These are phyloP conservation scores for Furcula furcula DNA, from an alignment of 2,888 invertebrate genomes.

Conservation along the genomic window DNA sequence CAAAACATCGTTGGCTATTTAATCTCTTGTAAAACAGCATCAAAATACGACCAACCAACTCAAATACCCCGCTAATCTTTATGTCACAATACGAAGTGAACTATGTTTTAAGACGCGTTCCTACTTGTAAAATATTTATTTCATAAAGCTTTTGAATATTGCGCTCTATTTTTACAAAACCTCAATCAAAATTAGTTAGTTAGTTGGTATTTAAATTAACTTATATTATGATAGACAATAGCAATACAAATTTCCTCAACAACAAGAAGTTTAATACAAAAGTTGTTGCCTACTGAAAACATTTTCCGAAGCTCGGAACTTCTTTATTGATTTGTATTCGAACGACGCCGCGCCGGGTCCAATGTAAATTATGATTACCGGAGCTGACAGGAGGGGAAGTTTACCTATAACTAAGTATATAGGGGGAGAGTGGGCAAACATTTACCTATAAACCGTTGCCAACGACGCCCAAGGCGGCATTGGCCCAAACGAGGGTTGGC, in stretches of 20 bases:
- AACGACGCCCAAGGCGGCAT: slow-evolving; percentile 66
- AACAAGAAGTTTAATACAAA: slow-evolving; percentile 12
- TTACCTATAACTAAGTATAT: slow-evolving; percentile 55
- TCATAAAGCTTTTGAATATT: background rate
- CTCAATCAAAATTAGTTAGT: too few species aligned
- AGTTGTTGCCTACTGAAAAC: slow-evolving; percentile 12
- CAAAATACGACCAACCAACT: slow-evolving; percentile 23
- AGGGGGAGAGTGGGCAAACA: slow-evolving; percentile 69
- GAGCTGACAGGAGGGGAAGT: slow-evolving; percentile 46
- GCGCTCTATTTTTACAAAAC: background rate
- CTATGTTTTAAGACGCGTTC: slow-evolving; percentile 19
- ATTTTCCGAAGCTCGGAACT: slow-evolving; percentile 9
- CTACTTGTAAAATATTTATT: slow-evolving; percentile 4
- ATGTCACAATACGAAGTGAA: slow-evolving; percentile 38
- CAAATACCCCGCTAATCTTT: slow-evolving; percentile 33
- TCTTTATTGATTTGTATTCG: slow-evolving; percentile 19
- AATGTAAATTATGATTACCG: slow-evolving; percentile 42
- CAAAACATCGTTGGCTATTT: slow-evolving; percentile 49
- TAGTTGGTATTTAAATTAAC: slow-evolving; percentile 5
- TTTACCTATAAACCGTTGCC: slow-evolving; percentile 66
- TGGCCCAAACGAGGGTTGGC: slow-evolving; percentile 72
- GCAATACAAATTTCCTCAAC: slow-evolving; percentile 10
- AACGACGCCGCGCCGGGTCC: slow-evolving; percentile 13
- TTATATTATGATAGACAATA: slow-evolving; percentile 3
- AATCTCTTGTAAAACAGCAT: slow-evolving; percentile 44